Evolutionary conservation across 2,888 invertebrate species (phyloP), one percentile per base, ranked within the genome.

Genomic region (Scaptomyza polygonia): DNA sequence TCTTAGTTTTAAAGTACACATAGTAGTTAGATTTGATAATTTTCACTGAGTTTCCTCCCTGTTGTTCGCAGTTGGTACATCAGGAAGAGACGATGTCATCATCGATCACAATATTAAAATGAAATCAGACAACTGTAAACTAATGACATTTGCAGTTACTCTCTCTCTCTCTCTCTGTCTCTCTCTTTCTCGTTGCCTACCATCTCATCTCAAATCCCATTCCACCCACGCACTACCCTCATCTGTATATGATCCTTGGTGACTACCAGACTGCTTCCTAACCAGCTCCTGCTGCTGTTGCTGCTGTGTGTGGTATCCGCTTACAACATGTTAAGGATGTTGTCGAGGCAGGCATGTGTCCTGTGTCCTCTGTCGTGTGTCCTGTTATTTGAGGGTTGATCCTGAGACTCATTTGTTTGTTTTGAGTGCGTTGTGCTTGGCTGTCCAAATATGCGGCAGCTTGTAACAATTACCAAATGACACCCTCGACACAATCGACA

Each of bases 91-190:
- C 32, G 34, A 34, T 45, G 85, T 79, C 82, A 81, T 81, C 85
- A 84, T 86, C 82, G 83, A 84, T 84, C 85, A 85, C 82, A 79
- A 79, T 79, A 84, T 72, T 68, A 52, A 40, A 74, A 67, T 71
- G 77, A 73, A 85, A 85, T 88, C 89, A 87, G 88, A 88, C 88
- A 89, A 89, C 88, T 89, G 88, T 89, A 89, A 89, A 89, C 89
- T 89, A 89, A 89, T 89, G 88, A 89, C 87, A 86, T 81, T 85
- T 73, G 71, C 45, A 34, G 63, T 21, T 40, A 16, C 29, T 39
- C 9, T 36, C 42, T 34, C 4, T 3, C 12, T 8, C n/a, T 39
- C 1, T 9, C 9, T 8, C 16, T 12, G n/a, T 39, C 9, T 36
- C 42, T 34, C 4, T 3, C 12, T 8, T 11, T 39, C 1, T 9